Base-by-base conservation (phyloP, 2,797 vertebrate genomes). In the Leptodactylus fallax region DNA sequence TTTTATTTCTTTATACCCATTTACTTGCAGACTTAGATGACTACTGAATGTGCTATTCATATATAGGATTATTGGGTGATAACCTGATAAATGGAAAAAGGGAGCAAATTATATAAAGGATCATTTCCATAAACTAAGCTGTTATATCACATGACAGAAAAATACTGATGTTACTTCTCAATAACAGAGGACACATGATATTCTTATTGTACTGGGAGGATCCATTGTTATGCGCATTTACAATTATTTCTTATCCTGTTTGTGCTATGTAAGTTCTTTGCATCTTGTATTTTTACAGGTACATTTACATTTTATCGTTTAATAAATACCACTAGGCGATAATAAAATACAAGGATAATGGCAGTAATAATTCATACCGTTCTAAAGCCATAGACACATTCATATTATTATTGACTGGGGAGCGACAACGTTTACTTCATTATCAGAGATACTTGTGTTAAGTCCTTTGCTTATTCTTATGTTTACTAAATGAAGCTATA, bases 181-280 rank as follows among this genome's bases (percentile, higher is more conserved):
- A 51, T 53, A 21, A 77, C 74, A 25, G 47, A 2, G 11, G 74
- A 77, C n/a, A 8, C 74, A 23, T 76, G n/a, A 51, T 76, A 51
- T 76, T 77, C 74, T 7, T 51, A 53, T 53, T 53, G 72, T 51
- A 51, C 17, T 49, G 36, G 69, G 45, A 74, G 45, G 71, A 74
- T 49, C 72, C 74, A 53, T 53, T 77, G 49, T 77, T 77, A 77
- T 77, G 47, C 74, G 21, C 74, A 77, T 51, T 77, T 14, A 53
- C 47, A 53, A 77, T 77, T 6, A 77, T 53, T 53, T 77, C n/a
- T 77, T 53, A 77, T 77, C 74, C 74, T 23, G 6, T 53, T 76
- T 53, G 49, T n/a, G 71, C 49, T 49, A 6, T 63, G 9, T 63
- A 19, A 19, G 19, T 4, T 6, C n/a, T 27, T 69, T 21, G 71